Evolutionary conservation across 2,888 invertebrate genomes (phyloP), one percentile per base, ranked within the genome.

Genomic region (Trachelus iudaicus): DNA sequence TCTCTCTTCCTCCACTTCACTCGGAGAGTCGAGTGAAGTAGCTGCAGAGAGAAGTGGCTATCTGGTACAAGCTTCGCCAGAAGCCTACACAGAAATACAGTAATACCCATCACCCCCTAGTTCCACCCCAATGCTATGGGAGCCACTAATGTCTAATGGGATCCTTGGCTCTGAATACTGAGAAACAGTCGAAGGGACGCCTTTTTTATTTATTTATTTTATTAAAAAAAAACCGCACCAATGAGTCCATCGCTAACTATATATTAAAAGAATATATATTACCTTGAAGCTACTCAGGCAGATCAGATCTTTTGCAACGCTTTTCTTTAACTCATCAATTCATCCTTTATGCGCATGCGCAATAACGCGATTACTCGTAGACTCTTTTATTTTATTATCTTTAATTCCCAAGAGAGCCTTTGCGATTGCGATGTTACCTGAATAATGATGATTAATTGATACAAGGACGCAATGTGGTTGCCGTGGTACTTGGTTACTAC

Each of bases 131-230:
- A 83, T 81, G 81, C 83, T 80, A 80, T 81, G 80, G 82, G 78
- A 80, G 81, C 85, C 82, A 85, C 85, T 85, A 84, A 85, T 83
- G 84, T 84, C 85, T 85, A 85, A 86, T 86, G 85, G 85, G 85
- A 84, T 84, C 84, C 84, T 85, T 83, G 82, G 81, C 83, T 83
- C 85, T 82, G 82, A 80, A 81, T 80, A 82, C 81, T 56, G 23
- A 23, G 23, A 23, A 23, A 23, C 4, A 9, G 23, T 56, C n/a
- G 2, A 23, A 56, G 56, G 2, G 2, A 56, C 23, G 13, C 13
- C 9, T 6, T 40, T 4, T 15, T 56, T 40, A 40, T 40, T 13
- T 15, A 6, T 40, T 23, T 23, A 15, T 40, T 40, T 6, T 23
- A 40, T 40, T 23, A 6, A 6, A 23, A 40, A 40, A 40, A 40